phyloP scores from a whole-genome alignment of 2,113 vertebrate species.

The Caretta caretta region DNA sequence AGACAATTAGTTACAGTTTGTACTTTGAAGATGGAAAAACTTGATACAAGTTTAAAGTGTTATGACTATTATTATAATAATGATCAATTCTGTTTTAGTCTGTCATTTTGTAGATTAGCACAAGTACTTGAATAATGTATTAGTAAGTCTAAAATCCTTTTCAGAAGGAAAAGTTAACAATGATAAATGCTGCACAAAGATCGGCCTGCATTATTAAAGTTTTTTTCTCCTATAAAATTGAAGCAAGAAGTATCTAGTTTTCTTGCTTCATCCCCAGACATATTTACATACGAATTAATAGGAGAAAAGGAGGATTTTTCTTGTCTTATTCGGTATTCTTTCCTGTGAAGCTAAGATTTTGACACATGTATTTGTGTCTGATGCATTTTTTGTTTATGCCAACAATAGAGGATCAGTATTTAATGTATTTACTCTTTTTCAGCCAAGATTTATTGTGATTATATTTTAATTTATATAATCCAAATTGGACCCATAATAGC shows the following conservation, averaged over 20 bases:
- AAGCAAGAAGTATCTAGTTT: neutral
- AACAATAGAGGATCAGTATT: neutral
- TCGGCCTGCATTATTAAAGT: neutral
- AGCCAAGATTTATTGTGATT: neutral
- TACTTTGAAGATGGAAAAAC: conserved; percentile 4
- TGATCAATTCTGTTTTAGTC: neutral
- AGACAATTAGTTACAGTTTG: neutral
- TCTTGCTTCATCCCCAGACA: neutral
- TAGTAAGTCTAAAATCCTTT: neutral
- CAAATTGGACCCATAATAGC: neutral
- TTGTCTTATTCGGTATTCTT: neutral
- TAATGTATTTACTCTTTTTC: neutral
- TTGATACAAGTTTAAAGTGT: neutral
- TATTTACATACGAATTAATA: neutral
- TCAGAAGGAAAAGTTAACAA: neutral
- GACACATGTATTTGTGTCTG: neutral
- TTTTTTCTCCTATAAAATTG: neutral
- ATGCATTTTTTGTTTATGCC: neutral
- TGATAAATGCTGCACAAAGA: neutral
- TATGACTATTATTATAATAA: neutral
- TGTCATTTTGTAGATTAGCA: neutral
- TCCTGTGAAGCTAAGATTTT: neutral
- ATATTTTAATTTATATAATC: neutral
- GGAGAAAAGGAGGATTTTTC: neutral
- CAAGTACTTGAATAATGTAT: neutral